Evolutionary conservation across 2,797 vertebrate species (phyloP).

Genomic region (Eremophila alpestris): DNA sequence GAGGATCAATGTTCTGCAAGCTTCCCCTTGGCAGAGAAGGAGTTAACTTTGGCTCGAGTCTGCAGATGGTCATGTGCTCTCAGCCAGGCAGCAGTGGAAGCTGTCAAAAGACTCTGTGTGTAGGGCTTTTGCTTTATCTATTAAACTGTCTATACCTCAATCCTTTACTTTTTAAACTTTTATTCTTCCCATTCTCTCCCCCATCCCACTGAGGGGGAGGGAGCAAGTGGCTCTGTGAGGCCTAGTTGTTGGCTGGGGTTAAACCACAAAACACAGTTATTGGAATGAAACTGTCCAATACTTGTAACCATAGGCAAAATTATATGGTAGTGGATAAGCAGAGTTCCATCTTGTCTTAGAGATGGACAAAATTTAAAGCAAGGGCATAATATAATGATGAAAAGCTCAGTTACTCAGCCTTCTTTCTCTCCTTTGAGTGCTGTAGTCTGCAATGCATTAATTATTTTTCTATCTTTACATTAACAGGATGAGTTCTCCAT

Average conservation of each 20-base stretch:
- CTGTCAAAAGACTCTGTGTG: no score
- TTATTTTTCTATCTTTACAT: not conserved
- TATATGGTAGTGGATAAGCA: not conserved
- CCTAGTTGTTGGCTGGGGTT: not conserved
- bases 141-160: not conserved
- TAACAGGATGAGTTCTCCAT: not conserved
- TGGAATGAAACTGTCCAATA: not conserved
- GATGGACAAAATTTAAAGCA: not conserved
- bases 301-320: not conserved
- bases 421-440: not conserved
- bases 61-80: no score
- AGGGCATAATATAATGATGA: not conserved
- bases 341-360: not conserved
- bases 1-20: no score
- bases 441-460: not conserved
- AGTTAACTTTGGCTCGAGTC: no score
- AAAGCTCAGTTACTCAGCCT: not conserved
- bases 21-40: no score
- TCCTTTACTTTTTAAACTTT: not conserved
- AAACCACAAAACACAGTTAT: not conserved
- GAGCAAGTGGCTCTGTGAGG: accelerated
- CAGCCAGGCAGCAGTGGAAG: no score
- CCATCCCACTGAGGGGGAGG: not conserved
- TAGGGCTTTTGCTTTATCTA: not conserved
- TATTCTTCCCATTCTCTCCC: not conserved